Conservation (phyloP, 2,113 vertebrate genomes). For the Setophaga coronata region DNA sequence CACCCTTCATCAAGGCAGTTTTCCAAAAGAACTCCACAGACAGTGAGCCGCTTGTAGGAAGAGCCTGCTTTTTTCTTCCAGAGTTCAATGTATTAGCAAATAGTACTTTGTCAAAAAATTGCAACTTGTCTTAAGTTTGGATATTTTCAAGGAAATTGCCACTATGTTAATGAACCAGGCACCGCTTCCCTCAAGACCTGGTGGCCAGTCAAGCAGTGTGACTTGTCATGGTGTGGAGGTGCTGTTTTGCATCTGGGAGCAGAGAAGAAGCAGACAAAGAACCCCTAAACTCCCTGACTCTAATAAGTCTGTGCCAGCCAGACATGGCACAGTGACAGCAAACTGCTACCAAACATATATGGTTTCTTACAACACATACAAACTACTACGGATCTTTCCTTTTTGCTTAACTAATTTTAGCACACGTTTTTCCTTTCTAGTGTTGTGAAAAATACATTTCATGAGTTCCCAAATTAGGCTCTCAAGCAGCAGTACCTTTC, state of each 20-base stretch:
- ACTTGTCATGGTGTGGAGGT: background rate
- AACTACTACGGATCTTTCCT: background rate
- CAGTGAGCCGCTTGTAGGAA: background rate
- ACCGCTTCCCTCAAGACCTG: background rate
- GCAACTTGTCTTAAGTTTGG: background rate
- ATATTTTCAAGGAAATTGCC: background rate
- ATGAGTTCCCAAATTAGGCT: background rate
- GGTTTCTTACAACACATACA: background rate
- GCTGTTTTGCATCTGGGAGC: background rate
- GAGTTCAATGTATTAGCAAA: background rate
- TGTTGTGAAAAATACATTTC: background rate
- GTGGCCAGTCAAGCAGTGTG: background rate
- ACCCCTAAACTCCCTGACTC: background rate
- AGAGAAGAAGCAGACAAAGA: background rate
- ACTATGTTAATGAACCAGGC: background rate
- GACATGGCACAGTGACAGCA: background rate
- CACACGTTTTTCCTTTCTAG: background rate
- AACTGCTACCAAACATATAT: fast-evolving
- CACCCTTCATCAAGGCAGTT: background rate
- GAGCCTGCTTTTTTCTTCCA: background rate
- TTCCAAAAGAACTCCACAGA: background rate
- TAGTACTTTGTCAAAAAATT: background rate
- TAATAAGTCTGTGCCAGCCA: background rate
- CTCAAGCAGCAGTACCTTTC: background rate
- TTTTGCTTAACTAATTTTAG: background rate